Evolutionary conservation across 2,888 invertebrate genomes (phyloP), one percentile per base, ranked within the genome.

Genomic region (Eilema griseolum): DNA sequence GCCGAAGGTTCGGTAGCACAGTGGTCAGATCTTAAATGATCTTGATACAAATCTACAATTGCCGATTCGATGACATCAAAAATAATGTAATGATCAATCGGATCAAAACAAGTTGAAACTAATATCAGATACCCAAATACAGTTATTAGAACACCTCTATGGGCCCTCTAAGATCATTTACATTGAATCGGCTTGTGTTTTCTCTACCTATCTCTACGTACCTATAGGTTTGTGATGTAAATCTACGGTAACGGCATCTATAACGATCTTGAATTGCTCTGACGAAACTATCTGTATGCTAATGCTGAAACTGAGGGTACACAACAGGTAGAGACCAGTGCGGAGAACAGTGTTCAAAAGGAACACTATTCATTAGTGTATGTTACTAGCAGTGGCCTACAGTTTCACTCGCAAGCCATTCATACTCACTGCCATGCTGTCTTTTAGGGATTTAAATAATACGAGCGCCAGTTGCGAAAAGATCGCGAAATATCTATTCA

Each of bases 101-200:
- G 23, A 61, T 37, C 33, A 37, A 16, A 10, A 23, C 16, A 37
- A 23, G 23, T 62, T 16, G 10, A 37, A 62, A 37, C 33, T 37
- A 61, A 24, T 33, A 62, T 61, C 23, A 33, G 23, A 61, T 23
- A 14, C n/a, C n/a, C n/a, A n/a, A n/a, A 10, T 12, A 37, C 14
- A 23, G 37, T 61, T 16, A 37, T 33, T 23, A 24, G 37, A 24
- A n/a, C 24, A 73, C 70, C 70, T 70, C 73, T 37, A 71, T 74
- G 75, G 64, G 67, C 63, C 66, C 56, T 66, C 56, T 71, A 75
- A 67, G 66, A 70, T 75, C 69, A 86, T 85, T 85, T 82, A 67
- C 84, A 86, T 85, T 85, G 79, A 85, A 85, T 86, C 73, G 76
- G 67, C 69, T 52, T 52, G 12, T 11, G 64, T 69, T 69, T 73